phyloP scores from a whole-genome alignment of 2,888 invertebrate species.

The Blastobasis adustella region DNA sequence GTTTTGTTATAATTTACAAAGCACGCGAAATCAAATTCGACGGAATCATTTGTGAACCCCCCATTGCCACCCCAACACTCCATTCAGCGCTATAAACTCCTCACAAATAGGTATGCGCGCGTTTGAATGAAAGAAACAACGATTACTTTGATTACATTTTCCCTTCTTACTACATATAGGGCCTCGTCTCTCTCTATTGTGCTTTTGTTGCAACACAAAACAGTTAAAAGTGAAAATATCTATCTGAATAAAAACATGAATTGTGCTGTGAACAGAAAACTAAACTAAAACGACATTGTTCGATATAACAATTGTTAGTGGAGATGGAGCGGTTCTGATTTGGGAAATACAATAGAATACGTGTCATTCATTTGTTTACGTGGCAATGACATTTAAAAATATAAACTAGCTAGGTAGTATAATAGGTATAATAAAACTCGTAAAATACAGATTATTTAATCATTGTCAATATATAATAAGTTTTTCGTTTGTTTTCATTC shows the following conservation, averaged over 20 bases:
- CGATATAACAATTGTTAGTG: too few species aligned
- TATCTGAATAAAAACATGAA: neutral
- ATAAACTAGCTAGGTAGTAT: too few species aligned
- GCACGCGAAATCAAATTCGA: slow-evolving; percentile 19
- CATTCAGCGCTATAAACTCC: slow-evolving; percentile 25
- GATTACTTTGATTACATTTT: slow-evolving; percentile 45
- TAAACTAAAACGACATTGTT: too few species aligned
- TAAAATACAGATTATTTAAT: too few species aligned
- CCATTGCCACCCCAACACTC: slow-evolving; percentile 22
- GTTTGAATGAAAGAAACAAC: slow-evolving; percentile 38
- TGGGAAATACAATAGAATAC: too few species aligned
- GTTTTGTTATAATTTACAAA: slow-evolving; percentile 17
- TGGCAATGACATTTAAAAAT: too few species aligned
- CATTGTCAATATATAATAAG: too few species aligned
- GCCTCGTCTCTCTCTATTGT: slow-evolving; percentile 24
- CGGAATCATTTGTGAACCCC: slow-evolving; percentile 31
- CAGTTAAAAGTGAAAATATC: slow-evolving; percentile 2
- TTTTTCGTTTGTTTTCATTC: too few species aligned
- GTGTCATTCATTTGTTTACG: too few species aligned
- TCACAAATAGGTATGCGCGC: slow-evolving; percentile 22
- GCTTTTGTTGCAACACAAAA: slow-evolving; percentile 6
- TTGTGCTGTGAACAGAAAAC: too few species aligned
- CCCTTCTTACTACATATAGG: slow-evolving; percentile 28
- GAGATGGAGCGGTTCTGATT: too few species aligned
- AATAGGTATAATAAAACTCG: too few species aligned